Conservation (phyloP, 2,113 vertebrate species). For the Rhea pennata region DNA sequence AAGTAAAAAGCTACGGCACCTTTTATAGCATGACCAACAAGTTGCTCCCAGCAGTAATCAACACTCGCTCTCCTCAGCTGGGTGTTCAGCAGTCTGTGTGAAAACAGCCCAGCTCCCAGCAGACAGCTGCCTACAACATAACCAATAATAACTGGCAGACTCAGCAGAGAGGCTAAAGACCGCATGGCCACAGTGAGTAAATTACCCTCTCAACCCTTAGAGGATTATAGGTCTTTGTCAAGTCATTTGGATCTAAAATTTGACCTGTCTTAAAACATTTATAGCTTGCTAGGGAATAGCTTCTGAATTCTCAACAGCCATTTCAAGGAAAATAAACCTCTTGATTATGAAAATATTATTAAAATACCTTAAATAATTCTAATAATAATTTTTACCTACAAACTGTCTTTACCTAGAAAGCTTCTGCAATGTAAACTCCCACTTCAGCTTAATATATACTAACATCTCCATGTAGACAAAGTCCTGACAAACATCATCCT, state of each 20-base stretch:
- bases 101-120: not conserved
- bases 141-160: not conserved
- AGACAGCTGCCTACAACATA: not conserved
- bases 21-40: not conserved
- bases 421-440: not conserved
- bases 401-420: not conserved
- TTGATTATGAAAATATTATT: not conserved
- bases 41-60: not conserved
- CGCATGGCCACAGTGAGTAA: not conserved
- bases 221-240: conserved; percentile 33
- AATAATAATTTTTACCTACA: not conserved
- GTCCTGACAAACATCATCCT: not conserved
- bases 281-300: not conserved
- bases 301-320: not conserved
- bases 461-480: not conserved
- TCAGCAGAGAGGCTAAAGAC: conserved; percentile 13
- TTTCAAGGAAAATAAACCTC: not conserved
- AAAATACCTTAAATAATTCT: not conserved
- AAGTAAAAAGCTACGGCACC: not conserved
- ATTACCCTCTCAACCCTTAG: conserved; percentile 6
- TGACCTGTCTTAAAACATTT: conserved; percentile 4
- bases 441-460: not conserved
- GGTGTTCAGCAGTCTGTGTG: not conserved
- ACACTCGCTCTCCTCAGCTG: not conserved
- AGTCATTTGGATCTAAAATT: conserved; percentile 20